These are phyloP conservation scores for Branchinecta lindahli DNA, from an alignment of 1,140 invertebrate genomes.

Conservation along the genomic window DNA sequence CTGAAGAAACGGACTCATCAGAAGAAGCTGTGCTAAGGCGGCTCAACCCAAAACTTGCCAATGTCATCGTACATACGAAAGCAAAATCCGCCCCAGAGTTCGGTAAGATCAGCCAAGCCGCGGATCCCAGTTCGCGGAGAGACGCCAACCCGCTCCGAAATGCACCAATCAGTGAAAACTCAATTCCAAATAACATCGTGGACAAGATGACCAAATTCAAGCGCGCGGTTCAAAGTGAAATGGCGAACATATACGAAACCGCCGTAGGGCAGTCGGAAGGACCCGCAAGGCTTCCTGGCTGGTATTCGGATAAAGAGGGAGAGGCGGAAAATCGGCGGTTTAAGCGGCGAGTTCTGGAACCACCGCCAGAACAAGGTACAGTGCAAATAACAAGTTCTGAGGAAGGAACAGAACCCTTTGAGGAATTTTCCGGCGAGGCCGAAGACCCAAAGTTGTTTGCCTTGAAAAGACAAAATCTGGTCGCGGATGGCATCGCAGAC, in stretches of 20 bases:
- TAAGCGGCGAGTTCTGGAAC: neutral
- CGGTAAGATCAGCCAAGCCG: constrained; percentile 11
- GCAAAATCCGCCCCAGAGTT: constrained; percentile 22
- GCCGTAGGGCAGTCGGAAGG: neutral
- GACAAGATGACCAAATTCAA: neutral
- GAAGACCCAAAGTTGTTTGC: neutral
- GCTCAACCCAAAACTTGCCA: constrained; percentile 3
- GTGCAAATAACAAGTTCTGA: neutral
- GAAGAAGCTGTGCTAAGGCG: constrained; percentile 16
- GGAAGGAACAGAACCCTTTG: neutral
- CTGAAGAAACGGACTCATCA: constrained; percentile 43
- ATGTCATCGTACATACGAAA: constrained; percentile 23
- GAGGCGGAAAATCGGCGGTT: neutral
- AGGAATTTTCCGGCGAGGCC: neutral
- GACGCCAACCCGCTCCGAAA: constrained; percentile 15
- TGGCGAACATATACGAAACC: neutral
- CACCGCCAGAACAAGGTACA: neutral
- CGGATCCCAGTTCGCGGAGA: neutral
- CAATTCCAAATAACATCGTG: neutral
- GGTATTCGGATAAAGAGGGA: neutral
- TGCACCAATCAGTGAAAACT: neutral
- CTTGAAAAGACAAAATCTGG: neutral
- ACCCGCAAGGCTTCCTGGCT: neutral
- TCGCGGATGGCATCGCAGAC: constrained; percentile 42
- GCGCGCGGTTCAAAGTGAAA: neutral